Evolutionary conservation across 2,113 vertebrate species (phyloP), one percentile per base, ranked within the genome.

Genomic region (Osmerus mordax): DNA sequence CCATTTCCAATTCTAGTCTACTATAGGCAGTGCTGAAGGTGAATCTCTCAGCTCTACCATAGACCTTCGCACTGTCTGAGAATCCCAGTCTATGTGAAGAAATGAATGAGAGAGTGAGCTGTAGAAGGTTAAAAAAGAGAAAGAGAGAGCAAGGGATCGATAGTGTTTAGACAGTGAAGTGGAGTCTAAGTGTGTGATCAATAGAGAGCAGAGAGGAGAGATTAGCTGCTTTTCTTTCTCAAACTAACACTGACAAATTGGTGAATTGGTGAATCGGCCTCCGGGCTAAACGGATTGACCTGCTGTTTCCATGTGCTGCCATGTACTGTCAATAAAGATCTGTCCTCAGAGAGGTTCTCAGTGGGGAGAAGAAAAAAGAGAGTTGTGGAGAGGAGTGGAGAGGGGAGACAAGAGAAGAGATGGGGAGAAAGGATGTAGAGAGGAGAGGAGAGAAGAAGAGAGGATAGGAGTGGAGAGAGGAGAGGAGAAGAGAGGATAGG

Each of bases 161-260:
- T 91, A 91, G 89, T 91, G 89, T 91, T 91, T 91, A 91, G 89
- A 91, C 89, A 90, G 89, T 88, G 87, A 89, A 89, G 89, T 91
- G 87, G 88, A 90, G 85, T 90, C 86, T 90, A 90, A 89, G 90
- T 91, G 90, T 89, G 89, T 91, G 90, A 90, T 89, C 89, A 89
- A 90, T 90, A 90, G 88, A 90, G 88, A 90, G 87, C 87, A 90
- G 84, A 87, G 85, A 84, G 90, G 86, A 87, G 88, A 91, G 90
- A 90, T 90, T 91, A 91, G 90, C 89, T 90, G 87, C 88, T 91
- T 91, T 90, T 91, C 89, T 90, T 88, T 88, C 87, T 91, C 89
- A 91, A 89, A 91, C 89, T 91, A 90, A 91, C 89, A 89, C 89
- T 89, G 89, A 91, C 89, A 91, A 90, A 91, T 91, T 90, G 88